phyloP scores from a whole-genome alignment of 2,888 invertebrate species.

The Podabrus alpinus region DNA sequence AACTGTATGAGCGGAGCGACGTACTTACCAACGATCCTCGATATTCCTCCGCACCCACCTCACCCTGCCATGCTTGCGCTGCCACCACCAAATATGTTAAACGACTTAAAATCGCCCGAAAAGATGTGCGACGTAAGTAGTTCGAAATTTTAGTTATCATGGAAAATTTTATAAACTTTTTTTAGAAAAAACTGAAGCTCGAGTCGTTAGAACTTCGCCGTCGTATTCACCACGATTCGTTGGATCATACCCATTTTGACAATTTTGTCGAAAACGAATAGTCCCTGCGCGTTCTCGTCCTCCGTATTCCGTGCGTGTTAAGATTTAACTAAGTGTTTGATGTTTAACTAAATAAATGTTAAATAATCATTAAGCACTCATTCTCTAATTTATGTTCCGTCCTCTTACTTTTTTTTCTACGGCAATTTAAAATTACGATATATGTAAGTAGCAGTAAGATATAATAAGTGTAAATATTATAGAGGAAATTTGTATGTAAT shows the following conservation, averaged over 20 bases:
- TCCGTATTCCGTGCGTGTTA: slow-evolving; percentile 96
- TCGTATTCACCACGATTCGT: slow-evolving; percentile 48
- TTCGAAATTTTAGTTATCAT: background rate
- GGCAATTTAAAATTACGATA: background rate
- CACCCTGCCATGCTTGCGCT: slow-evolving; percentile 52
- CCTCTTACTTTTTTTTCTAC: background rate
- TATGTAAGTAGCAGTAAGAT: background rate
- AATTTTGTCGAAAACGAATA: slow-evolving; percentile 1
- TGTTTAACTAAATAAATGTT: background rate
- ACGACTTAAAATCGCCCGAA: background rate
- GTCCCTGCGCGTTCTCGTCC: slow-evolving; percentile 69
- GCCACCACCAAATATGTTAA: slow-evolving; percentile 39
- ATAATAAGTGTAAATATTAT: background rate
- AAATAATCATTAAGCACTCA: background rate
- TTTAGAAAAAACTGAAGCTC: slow-evolving; percentile 52
- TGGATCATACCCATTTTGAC: background rate
- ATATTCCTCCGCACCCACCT: slow-evolving; percentile 56
- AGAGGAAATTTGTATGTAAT: background rate
- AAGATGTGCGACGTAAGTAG: background rate
- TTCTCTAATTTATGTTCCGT: background rate
- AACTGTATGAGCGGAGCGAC: slow-evolving; percentile 60
- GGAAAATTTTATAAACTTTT: background rate
- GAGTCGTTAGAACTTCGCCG: slow-evolving; percentile 56
- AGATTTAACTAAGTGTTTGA: slow-evolving; percentile 61
- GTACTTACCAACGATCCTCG: slow-evolving; percentile 55